Evolutionary conservation across 2,888 invertebrate species (phyloP), one percentile per base, ranked within the genome.

Genomic region (Aelia acuminata): DNA sequence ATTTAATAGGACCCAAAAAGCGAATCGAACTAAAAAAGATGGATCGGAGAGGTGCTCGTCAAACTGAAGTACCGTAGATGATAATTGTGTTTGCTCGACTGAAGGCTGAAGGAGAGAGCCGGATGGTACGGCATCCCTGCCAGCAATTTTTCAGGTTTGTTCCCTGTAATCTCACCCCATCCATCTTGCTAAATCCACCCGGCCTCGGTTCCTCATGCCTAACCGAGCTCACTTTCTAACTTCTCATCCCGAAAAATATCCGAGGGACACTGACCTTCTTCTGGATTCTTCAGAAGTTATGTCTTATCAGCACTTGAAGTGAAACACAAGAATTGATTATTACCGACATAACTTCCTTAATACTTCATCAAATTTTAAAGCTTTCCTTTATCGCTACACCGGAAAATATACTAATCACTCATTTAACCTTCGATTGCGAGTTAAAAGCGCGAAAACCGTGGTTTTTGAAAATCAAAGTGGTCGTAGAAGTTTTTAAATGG

Each of bases 121-220:
- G 31, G 63, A 70, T 70, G 63, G 18, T 70, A 70, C 1, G 63
- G 35, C 31, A 20, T 26, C 18, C 5, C 31, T 35, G 4, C 18
- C 31, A 70, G 63, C 63, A 35, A 70, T 70, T 70, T 70, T 70
- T 70, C 63, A 70, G 35, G 31, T 70, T 70, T 70, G 63, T 70
- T 31, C 63, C 63, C 63, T 70, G 63, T 70, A 70, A 70, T 70
- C 63, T 70, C 18, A 35, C 63, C 63, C 63, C 63, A 70, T 70
- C 63, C 63, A 70, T 70, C 63, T 70, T 70, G 63, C 63, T 70
- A 70, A 70, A 70, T 70, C 63, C 63, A 70, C 63, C 63, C 1
- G 31, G 18, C 13, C 63, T 7, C 4, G 7, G 31, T 35, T 70
- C 63, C 8, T 70, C 31, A 70, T 70, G 18, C 31, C 63, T n/a